These are phyloP conservation scores for Catotricha subobsoleta DNA, from an alignment of 2,888 invertebrate species.

Conservation along the genomic window DNA sequence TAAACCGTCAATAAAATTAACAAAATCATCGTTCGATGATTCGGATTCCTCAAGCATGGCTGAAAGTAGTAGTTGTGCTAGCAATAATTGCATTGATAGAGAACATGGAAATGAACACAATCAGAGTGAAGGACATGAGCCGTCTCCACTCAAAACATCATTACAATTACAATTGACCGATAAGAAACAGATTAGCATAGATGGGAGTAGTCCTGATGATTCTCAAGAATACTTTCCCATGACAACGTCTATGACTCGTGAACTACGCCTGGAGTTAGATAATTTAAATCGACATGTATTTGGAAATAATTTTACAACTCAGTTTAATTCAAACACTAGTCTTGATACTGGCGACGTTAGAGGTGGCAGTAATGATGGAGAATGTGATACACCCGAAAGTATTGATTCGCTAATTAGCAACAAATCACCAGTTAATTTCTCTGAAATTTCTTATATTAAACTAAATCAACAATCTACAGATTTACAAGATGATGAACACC, in stretches of 20 bases:
- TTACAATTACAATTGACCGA: conserved; percentile 3
- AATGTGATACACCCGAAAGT: conserved; percentile 10
- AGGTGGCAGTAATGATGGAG: not conserved
- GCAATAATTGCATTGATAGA: no score
- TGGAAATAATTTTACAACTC: conserved; percentile 31
- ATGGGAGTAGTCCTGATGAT: conserved; percentile 58
- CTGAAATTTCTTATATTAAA: conserved; percentile 7
- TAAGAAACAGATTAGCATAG: conserved; percentile 19
- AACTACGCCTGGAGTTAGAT: conserved; percentile 62
- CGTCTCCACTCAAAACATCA: not conserved
- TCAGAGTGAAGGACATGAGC: no score
- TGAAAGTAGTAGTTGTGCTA: no score
- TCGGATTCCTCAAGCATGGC: conserved; percentile 31
- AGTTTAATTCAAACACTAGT: conserved; percentile 8
- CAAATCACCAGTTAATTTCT: conserved; percentile 6
- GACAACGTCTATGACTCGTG: conserved; percentile 73
- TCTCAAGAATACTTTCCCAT: conserved; percentile 71
- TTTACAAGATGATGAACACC: not conserved
- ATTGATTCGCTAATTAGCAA: conserved; percentile 5
- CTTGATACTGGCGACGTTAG: conserved; percentile 10
- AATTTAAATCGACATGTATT: conserved; percentile 72
- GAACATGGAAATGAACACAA: no score
- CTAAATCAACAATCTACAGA: conserved; percentile 5
- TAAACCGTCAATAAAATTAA: conserved; percentile 32
- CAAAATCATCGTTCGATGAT: conserved; percentile 30